These are phyloP conservation scores for Chionomys nivalis DNA, from an alignment of 2,113 vertebrate species.

Conservation along the genomic window DNA sequence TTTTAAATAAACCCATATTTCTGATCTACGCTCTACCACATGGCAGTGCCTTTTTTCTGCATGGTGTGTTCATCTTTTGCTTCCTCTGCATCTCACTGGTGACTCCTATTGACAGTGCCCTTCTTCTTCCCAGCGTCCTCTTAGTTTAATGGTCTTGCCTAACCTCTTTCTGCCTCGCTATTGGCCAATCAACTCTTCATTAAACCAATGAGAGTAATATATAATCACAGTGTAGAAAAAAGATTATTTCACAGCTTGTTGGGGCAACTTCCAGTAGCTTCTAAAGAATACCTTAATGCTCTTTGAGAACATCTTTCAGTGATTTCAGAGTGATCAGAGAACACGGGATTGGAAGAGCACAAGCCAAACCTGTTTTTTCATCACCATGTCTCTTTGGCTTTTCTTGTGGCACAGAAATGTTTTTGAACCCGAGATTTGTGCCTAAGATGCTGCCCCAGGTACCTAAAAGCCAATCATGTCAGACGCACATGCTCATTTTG, in stretches of 20 bases:
- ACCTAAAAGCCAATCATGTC: neutral
- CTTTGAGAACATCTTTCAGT: neutral
- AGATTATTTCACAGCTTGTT: neutral
- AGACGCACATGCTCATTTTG: neutral
- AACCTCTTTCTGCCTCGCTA: no score
- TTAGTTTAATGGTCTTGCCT: no score
- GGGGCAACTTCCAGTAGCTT: neutral
- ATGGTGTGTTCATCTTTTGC: no score
- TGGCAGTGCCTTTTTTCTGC: no score
- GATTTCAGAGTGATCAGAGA: neutral
- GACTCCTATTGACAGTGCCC: no score
- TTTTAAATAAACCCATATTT: no score
- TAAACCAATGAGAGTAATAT: no score
- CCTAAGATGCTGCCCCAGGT: neutral
- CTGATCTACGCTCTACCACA: no score
- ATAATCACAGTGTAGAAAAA: no score
- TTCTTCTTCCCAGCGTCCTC: no score
- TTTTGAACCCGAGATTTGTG: neutral
- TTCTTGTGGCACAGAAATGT: neutral
- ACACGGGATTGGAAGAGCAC: neutral
- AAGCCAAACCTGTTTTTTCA: neutral
- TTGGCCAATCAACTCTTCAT: no score
- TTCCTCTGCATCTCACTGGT: no score
- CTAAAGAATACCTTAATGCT: neutral
- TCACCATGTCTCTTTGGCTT: neutral